Conservation (phyloP, 92 coral and sea anemone genomes). For the Heliopora coerulea region DNA sequence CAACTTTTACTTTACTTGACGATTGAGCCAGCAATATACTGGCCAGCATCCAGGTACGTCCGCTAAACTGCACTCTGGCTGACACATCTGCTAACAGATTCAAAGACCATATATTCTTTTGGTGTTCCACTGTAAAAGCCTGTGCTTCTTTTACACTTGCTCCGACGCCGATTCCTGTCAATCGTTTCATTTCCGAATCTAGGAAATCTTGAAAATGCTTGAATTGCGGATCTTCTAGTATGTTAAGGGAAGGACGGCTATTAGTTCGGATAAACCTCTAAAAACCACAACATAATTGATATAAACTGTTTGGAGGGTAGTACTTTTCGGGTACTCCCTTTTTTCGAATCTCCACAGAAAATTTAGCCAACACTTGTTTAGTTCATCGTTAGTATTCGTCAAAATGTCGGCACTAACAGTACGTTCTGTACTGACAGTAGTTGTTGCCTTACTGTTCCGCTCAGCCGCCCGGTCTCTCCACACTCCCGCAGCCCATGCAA, state of each 20-base stretch:
- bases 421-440: constrained; percentile 26
- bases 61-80: constrained; percentile 27
- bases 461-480: constrained; percentile 52
- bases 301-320: constrained; percentile 37
- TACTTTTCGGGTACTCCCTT: constrained; percentile 31
- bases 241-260: constrained; percentile 38
- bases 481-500: constrained; percentile 41
- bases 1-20: no score
- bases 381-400: constrained; percentile 37
- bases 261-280: constrained; percentile 45
- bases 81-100: constrained; percentile 14
- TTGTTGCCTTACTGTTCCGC: constrained; percentile 19
- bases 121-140: constrained; percentile 25
- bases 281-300: constrained; percentile 47
- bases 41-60: no score
- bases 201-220: constrained; percentile 43
- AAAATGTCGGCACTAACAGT: constrained; percentile 36
- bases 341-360: constrained; percentile 45
- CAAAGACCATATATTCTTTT: constrained; percentile 28
- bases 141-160: constrained; percentile 36
- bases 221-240: constrained; percentile 39
- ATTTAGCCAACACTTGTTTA: constrained; percentile 44
- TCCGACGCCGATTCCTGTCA: constrained; percentile 35
- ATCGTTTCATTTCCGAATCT: constrained; percentile 51
- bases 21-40: no score